Percentiles rank a stretch among this genome's conserved stretches.
Conservation (phyloP, 2,888 invertebrate genomes). For the Spisula solida region DNA sequence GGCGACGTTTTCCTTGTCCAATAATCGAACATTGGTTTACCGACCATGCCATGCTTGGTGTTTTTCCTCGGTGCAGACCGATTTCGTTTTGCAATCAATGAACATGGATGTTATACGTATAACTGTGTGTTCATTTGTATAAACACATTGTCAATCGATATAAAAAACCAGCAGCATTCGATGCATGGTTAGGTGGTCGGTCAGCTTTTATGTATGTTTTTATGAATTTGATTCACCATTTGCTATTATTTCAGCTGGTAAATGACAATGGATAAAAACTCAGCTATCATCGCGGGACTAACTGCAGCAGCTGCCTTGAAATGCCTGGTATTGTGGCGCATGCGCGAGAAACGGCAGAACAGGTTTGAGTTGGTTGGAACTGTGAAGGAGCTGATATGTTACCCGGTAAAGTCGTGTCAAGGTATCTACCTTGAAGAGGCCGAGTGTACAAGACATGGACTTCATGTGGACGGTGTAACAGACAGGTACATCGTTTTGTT, state of each 20-base stretch:
- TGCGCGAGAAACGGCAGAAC: slow-evolving; percentile 58
- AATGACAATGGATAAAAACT: slow-evolving; percentile 38
- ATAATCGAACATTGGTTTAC: too few species aligned
- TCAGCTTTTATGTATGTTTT: too few species aligned
- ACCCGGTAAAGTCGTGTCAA: slow-evolving; percentile 82
- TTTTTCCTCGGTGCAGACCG: too few species aligned
- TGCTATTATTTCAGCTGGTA: not conserved
- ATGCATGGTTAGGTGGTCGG: too few species aligned
- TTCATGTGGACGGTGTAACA: slow-evolving; percentile 71
- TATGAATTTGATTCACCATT: too few species aligned
- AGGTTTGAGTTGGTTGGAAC: slow-evolving; percentile 76
- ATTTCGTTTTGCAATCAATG: too few species aligned
- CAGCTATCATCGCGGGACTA: slow-evolving; percentile 51
- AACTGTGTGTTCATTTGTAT: too few species aligned
- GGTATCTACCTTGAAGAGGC: slow-evolving; percentile 73
- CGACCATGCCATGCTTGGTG: too few species aligned
- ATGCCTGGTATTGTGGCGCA: slow-evolving; percentile 46
- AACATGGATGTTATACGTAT: too few species aligned
- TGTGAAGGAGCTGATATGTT: slow-evolving; percentile 76
- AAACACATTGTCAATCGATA: too few species aligned
- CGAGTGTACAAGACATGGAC: slow-evolving; percentile 75
- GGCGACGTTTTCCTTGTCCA: too few species aligned
- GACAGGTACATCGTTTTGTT: slow-evolving; percentile 76
- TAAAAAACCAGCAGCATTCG: too few species aligned
- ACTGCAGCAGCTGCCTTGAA: slow-evolving; percentile 43